A percentile compares a stretch with the other conserved stretches of the same genome.
Conservation (phyloP, 2,113 vertebrate genomes). For the Mustela nigripes region DNA sequence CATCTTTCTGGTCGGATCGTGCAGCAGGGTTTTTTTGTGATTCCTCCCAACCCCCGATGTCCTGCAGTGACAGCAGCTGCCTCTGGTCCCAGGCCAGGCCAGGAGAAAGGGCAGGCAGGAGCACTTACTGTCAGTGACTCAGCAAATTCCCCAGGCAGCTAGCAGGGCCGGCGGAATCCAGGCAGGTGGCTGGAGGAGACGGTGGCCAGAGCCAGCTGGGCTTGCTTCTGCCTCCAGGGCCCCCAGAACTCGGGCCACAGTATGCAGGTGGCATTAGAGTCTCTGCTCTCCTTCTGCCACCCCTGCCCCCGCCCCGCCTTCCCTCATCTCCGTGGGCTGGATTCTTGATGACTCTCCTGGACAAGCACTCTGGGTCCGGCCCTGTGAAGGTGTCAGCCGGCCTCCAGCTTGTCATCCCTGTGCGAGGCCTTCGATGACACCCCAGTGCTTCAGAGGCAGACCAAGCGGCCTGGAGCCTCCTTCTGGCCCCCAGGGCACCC, state of each 20-base stretch:
- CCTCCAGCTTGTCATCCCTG: background rate
- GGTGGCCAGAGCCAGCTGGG: background rate
- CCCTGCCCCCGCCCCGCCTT: no score
- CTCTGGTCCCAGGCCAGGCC: slow-evolving; percentile 64
- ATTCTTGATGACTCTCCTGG: rapidly evolving
- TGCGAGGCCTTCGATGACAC: background rate
- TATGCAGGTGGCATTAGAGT: rapidly evolving
- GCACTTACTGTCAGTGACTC: slow-evolving; percentile 55
- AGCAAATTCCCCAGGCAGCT: background rate
- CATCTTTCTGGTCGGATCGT: background rate
- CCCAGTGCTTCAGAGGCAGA: background rate
- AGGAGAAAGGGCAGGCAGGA: slow-evolving; percentile 36
- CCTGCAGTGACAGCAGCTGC: slow-evolving; percentile 68
- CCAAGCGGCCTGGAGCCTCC: rapidly evolving
- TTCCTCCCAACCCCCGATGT: background rate
- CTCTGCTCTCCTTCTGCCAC: background rate
- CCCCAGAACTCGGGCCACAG: background rate
- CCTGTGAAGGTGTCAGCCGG: background rate
- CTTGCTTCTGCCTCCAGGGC: background rate
- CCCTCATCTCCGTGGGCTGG: background rate
- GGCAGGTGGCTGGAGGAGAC: background rate
- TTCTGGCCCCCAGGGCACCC: background rate
- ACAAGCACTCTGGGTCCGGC: background rate
- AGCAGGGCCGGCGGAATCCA: background rate
- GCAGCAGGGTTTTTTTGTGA: background rate